Evolutionary conservation across 2,888 invertebrate species (phyloP).

Genomic region (Ormyrus thymus): DNA sequence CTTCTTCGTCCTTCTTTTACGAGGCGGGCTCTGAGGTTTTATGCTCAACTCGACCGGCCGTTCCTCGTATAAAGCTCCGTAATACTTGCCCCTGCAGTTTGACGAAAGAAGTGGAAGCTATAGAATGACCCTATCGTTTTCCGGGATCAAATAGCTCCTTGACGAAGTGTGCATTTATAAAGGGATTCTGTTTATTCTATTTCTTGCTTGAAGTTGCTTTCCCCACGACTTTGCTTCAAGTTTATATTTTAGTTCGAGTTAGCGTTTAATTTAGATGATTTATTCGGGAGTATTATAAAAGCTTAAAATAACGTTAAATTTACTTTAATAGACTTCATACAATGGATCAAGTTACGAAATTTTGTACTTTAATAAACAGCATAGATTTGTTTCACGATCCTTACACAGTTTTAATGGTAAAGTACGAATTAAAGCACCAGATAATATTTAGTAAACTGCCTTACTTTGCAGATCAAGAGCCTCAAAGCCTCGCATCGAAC

Average conservation of each 20-base stretch:
- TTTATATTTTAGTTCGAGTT: not conserved
- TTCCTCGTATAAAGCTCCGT: not conserved
- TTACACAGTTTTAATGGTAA: too few species aligned
- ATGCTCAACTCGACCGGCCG: not conserved
- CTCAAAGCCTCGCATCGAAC: not conserved
- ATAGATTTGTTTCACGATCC: too few species aligned
- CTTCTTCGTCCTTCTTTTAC: not conserved
- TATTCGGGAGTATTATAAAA: not conserved
- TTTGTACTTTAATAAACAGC: too few species aligned
- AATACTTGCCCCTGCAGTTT: conserved; percentile 24
- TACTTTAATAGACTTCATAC: too few species aligned
- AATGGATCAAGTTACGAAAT: too few species aligned
- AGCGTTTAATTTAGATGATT: not conserved
- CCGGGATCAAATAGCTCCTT: conserved; percentile 14
- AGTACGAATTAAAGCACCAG: too few species aligned
- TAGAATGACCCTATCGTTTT: not conserved
- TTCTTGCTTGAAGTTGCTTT: not conserved
- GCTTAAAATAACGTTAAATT: too few species aligned
- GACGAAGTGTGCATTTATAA: conserved; percentile 1
- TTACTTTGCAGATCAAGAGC: too few species aligned
- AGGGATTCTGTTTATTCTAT: conserved; percentile 13
- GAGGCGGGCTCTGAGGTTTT: conserved; percentile 28
- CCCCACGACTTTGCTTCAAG: not conserved
- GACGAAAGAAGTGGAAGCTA: not conserved
- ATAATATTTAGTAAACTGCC: too few species aligned